Evolutionary conservation across 2,797 vertebrate genomes (phyloP).

Genomic region (Crocodylus rhombifer): DNA sequence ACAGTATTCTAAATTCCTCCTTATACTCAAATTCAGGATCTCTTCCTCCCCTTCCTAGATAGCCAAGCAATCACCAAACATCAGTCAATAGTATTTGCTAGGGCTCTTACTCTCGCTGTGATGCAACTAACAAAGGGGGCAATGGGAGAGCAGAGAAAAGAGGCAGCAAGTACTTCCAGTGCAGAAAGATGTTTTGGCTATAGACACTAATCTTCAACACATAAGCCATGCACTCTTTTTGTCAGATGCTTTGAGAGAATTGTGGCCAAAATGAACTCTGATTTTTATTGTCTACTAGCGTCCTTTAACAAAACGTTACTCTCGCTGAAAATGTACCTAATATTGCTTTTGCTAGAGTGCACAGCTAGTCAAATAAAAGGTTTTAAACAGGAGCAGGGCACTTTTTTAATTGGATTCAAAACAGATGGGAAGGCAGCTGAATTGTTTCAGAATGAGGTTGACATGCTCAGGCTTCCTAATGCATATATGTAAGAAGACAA

Average conservation of each 20-base stretch:
- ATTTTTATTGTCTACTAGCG: conserved; percentile 12
- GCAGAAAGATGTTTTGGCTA: conserved; percentile 2
- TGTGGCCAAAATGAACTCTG: conserved; percentile 16
- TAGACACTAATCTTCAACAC: background rate
- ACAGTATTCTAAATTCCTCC: background rate
- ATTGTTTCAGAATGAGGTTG: background rate
- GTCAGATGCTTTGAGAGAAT: background rate
- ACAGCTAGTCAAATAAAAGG: background rate
- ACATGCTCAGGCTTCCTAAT: conserved; percentile 20
- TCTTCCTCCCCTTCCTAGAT: background rate
- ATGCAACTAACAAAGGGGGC: background rate
- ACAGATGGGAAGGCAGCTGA: conserved; percentile 17
- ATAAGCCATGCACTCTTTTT: conserved; percentile 16
- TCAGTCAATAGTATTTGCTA: background rate
- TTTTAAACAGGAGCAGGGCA: conserved; percentile 33
- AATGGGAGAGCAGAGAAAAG: background rate
- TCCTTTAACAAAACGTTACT: conserved; percentile 20
- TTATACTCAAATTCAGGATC: background rate
- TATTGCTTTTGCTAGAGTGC: background rate
- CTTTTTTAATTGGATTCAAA: conserved; percentile 10
- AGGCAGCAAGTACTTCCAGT: background rate
- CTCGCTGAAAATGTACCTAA: background rate
- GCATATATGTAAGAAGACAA: background rate
- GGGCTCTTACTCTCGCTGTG: background rate
- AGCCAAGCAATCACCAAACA: background rate